Base-by-base conservation (phyloP, 2,888 invertebrate species). In the Endotricha flammealis region DNA sequence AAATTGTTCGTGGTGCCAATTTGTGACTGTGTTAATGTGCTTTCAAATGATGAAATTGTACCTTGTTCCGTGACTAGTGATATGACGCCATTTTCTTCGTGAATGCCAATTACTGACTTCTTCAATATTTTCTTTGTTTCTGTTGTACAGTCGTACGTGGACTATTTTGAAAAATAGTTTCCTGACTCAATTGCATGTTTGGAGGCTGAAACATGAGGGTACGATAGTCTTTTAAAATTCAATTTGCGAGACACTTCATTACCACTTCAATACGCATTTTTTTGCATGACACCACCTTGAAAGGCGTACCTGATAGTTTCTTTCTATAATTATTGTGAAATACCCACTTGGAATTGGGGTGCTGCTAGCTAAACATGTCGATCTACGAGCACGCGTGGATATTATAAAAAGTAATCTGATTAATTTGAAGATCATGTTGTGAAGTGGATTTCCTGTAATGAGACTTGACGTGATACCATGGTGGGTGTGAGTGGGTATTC, bases 11-110 rank as follows among this genome's bases (percentile, higher is more conserved):
- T 69, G 65, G 62, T 73, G 68, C 69, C 62, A 67, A 50, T 46
- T 63, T 60, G 72, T 75, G 71, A 60, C 57, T 67, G 64, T 74
- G 70, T 69, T n/a, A 50, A 56, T 67, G 74, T 74, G 76, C 55
- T 67, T 68, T 56, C 62, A 47, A 66, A 80, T 82, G 78, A 82
- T 68, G 78, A 86, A 87, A 86, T 80, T 71, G 77, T 81, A 83
- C 83, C 82, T 85, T 82, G 82, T 82, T 85, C 83, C 79, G 80
- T 83, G 83, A 83, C 74, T 78, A 81, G 81, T 85, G 82, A 81
- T 85, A 85, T 82, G 87, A 87, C 87, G 87, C 87, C 87, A 87
- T 87, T 87, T 87, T 87, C 85, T 87, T 81, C 82, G 79, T 85
- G 86, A 82, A 85, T 85, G 81, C 86, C 86, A 86, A 83, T 85